Conservation (phyloP, 2,113 vertebrate genomes). For the Cheilinus undulatus region DNA sequence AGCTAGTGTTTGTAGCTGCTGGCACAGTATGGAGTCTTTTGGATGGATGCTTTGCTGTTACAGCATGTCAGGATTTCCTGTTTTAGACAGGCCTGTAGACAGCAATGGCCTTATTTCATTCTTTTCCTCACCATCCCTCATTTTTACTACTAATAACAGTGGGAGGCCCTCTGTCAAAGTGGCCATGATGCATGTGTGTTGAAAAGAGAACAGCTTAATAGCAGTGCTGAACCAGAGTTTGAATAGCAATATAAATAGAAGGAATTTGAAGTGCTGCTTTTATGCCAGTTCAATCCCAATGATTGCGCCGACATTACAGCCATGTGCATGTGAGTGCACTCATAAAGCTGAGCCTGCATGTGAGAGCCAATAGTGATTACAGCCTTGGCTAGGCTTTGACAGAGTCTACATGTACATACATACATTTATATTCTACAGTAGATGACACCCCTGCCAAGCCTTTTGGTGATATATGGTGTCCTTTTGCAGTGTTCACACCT, state of each 20-base stretch:
- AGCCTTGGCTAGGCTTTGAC: slow-evolving; percentile 35
- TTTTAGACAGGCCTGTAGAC: slow-evolving; percentile 62
- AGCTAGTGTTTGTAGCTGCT: slow-evolving; percentile 41
- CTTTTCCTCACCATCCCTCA: slow-evolving; percentile 57
- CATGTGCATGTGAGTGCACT: slow-evolving; percentile 69
- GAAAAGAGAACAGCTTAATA: slow-evolving; percentile 54
- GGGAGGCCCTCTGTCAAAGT: slow-evolving; percentile 41
- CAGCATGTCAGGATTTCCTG: slow-evolving; percentile 70
- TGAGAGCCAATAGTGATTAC: slow-evolving; percentile 27
- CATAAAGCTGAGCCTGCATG: slow-evolving; percentile 15
- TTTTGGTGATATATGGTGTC: slow-evolving; percentile 13
- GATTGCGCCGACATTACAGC: slow-evolving; percentile 55
- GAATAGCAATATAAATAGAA: slow-evolving; percentile 71
- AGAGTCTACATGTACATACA: slow-evolving; percentile 16
- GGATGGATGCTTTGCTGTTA: slow-evolving; percentile 61
- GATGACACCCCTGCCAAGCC: slow-evolving; percentile 5
- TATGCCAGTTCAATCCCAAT: slow-evolving; percentile 57
- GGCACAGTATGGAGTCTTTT: slow-evolving; percentile 56
- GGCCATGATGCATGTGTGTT: slow-evolving; percentile 34
- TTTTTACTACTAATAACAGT: slow-evolving; percentile 62
- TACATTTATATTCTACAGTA: slow-evolving; percentile 3
- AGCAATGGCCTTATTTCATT: slow-evolving; percentile 65
- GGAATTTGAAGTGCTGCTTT: slow-evolving; percentile 55
- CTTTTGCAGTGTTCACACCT: slow-evolving; percentile 1
- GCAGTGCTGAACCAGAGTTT: slow-evolving; percentile 42